Conservation (phyloP, 2,888 invertebrate species). For the Pristionchus mayeri region DNA sequence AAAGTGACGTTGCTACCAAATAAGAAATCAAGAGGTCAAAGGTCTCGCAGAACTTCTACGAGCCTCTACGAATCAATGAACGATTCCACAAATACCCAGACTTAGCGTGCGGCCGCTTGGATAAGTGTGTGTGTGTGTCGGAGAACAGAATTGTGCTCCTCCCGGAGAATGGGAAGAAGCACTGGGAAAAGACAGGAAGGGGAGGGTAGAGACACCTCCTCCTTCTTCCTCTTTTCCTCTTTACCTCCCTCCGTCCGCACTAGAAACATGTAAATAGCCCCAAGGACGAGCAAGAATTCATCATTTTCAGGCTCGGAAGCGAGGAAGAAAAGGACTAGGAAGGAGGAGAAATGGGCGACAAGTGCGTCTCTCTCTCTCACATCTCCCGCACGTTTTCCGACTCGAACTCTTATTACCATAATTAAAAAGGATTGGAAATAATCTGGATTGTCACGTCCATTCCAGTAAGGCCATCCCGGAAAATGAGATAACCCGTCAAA, state of each 20-base stretch:
- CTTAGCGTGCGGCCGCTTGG: no score
- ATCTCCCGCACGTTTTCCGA: no score
- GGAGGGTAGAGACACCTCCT: slow-evolving; percentile 20
- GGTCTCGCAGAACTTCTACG: neutral
- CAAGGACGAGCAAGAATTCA: slow-evolving; percentile 2
- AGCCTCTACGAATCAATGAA: no score
- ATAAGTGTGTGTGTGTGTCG: no score
- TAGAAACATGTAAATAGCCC: slow-evolving; percentile 35
- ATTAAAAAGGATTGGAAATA: no score
- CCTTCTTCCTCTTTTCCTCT: neutral
- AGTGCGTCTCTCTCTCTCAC: no score
- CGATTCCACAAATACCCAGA: neutral
- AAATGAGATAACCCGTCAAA: no score
- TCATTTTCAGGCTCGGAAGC: neutral
- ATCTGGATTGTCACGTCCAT: no score
- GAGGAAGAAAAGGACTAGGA: neutral
- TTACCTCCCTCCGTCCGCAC: neutral
- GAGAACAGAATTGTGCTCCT: neutral
- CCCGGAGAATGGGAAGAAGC: neutral
- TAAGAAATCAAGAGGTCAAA: neutral
- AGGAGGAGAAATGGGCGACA: neutral
- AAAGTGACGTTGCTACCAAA: no score
- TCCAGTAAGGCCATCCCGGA: no score
- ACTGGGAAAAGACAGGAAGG: neutral
- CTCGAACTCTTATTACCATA: no score